Evolutionary conservation across 2,113 vertebrate species (phyloP).

Genomic region (Struthidea cinerea): DNA sequence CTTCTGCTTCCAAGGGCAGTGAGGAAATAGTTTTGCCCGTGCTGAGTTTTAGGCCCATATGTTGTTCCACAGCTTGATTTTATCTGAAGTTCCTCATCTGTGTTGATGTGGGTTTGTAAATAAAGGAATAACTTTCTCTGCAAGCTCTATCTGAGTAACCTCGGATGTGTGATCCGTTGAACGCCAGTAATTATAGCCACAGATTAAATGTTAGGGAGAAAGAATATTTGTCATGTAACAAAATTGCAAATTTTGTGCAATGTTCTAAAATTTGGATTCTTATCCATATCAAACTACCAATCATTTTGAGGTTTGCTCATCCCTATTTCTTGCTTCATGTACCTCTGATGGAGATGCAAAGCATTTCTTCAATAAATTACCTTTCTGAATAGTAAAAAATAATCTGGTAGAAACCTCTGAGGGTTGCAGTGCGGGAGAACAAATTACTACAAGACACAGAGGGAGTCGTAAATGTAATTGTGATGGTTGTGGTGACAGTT

Average conservation of each 20-base stretch:
- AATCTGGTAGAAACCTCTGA: slow-evolving; percentile 45
- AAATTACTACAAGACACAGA: slow-evolving; percentile 57
- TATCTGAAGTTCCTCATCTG: not conserved
- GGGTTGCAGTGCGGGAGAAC: not conserved
- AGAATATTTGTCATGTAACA: not conserved
- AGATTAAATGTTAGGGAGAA: not conserved
- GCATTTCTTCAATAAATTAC: slow-evolving; percentile 50
- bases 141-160: not conserved
- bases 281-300: slow-evolving; percentile 9
- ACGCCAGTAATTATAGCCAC: not conserved
- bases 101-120: not conserved
- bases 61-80: not conserved
- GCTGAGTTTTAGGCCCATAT: not conserved
- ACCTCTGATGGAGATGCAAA: slow-evolving; percentile 34
- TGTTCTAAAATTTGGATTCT: not conserved
- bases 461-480: slow-evolving; percentile 57
- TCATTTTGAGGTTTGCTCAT: slow-evolving; percentile 7
- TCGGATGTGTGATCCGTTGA: not conserved
- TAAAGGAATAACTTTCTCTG: not conserved
- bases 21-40: not conserved
- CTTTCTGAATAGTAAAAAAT: slow-evolving; percentile 56
- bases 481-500: slow-evolving; percentile 45
- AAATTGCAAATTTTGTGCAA: not conserved
- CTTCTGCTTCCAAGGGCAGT: not conserved
- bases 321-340: slow-evolving; percentile 3